Base-by-base conservation (phyloP, 2,797 vertebrate species). In the Ptychobarbus kaznakovi region DNA sequence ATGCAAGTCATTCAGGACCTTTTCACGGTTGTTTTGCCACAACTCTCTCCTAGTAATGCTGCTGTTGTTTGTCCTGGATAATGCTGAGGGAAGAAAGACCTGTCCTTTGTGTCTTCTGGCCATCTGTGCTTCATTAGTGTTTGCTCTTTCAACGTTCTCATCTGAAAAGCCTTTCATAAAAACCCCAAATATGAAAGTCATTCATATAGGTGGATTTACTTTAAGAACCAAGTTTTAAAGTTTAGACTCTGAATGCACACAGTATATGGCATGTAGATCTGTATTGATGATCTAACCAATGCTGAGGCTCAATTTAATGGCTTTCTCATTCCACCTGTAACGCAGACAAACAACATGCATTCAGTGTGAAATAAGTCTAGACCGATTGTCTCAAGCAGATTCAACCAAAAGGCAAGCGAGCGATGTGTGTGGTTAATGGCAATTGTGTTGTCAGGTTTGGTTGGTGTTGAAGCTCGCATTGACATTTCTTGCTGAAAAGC, bases 71-170 rank as follows among this genome's bases (percentile, higher is more conserved):
- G 65, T 87, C 6, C 1, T 76, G 46, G 40, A 80, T 86, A 66
- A 87, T 40, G 20, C 44, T 68, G 42, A 38, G 25, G 44, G 15
- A 81, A 81, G 63, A 20, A 38, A 76, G 7, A 81, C 72, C 65
- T 72, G n/a, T 72, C 42, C 38, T 83, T 73, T 68, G 80, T 80
- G 61, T 83, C 25, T 58, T 49, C 28, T 81, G 81, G 38, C 83
- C 88, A 86, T 87, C 76, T 86, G 86, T 81, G 44, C 46, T 83
- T 86, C 49, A 86, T 77, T 84, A 81, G 42, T 53, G 72, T 83
- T 87, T 63, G 74, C 42, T 85, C 32, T 18, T 40, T 75, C 12
- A 53, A 80, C 77, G 65, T 74, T 49, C 56, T 72, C 42, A 73
- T 73, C 42, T 42, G 38, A 42, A 79, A 63, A 79, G 56, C 56